Base-by-base conservation (phyloP, 2,113 vertebrate species). In the Mesembrinibis cayennensis region DNA sequence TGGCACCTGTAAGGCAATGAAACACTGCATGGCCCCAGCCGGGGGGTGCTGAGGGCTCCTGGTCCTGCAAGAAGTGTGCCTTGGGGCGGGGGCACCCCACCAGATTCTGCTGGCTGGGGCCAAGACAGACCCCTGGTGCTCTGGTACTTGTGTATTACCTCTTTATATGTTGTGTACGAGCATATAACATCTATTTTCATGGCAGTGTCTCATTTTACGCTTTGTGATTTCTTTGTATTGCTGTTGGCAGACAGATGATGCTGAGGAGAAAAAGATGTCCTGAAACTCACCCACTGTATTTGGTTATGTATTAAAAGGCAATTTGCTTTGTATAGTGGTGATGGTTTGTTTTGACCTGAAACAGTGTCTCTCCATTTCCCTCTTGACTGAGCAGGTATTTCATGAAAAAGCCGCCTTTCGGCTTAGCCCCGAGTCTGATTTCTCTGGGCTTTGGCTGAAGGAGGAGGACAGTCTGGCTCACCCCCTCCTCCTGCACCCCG, bases 11-110 rank as follows among this genome's bases (percentile, higher is more conserved):
- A 44, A 42, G 32, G 13, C 0, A 1, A 55, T 1, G 36, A 67
- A 67, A 25, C 4, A 2, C 15, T 5, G 6, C 25, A 5, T 0
- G 5, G 16, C 25, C 21, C 34, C 40, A 23, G 44, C 22, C 2
- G 0, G 8, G 13, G 8, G 0, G 1, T 66, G 26, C 69, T 1
- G 2, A 40, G 62, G 34, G 30, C 17, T 79, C 32, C 34, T 0
- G 2, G 14, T 27, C 22, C n/a, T 49, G 34, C 25, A 23, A 27
- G 63, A 65, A 21, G 14, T 61, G 63, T 11, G 4, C 10, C 34
- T 23, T 15, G 44, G 26, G 29, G 5, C 22, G 29, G 32, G 12
- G 34, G 21, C 29, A 25, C 26, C 53, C 16, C 1, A 0, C 32
- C 19, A 42, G n/a, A 40, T 34, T 32, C 17, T 76, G 32, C 45